Evolutionary conservation across 2,888 invertebrate genomes (phyloP), one percentile per base, ranked within the genome.

Genomic region (Hedychridium roseum): DNA sequence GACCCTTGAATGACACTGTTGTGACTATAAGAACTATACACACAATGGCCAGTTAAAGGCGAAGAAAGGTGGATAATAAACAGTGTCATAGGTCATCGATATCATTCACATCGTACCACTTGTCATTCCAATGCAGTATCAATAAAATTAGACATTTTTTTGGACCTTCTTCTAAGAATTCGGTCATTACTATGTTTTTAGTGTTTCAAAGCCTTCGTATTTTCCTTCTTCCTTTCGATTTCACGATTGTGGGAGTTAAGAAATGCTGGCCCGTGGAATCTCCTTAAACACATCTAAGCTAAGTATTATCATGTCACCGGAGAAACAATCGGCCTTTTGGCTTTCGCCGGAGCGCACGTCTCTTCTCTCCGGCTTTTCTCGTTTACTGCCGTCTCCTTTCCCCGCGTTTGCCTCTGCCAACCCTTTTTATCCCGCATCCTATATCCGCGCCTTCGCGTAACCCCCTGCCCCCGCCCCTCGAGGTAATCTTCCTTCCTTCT

Each of bases 261-360:
- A n/a, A n/a, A 26, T 35, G 11, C 11, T 30, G 15, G 16, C 44
- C 40, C 20, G 35, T 31, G 34, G 47, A 28, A 41, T 36, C 40
- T 50, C 47, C 46, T 58, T 58, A 60, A 58, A 60, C 49, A 56
- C 40, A 46, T 55, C 40, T 30, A 26, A 46, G 53, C 53, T 50
- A 56, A 58, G 50, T 60, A 58, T 60, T 56, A 58, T 60, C 59
- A 41, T 50, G 56, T 60, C 48, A 60, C 52, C 50, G 46, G 39
- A 47, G 48, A 60, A 58, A 60, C 59, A 56, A 51, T 46, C 53
- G 42, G 41, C 42, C 28, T 38, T 31, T 18, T 47, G 32, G 34
- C 39, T 15, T 11, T 14, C 11, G 9, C 9, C 35, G 32, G 14
- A 5, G 9, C 15, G 11, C 11, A 9, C 15, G 9, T 15, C 12